phyloP scores from a whole-genome alignment of 2,888 invertebrate species.

The Tineola bisselliella region DNA sequence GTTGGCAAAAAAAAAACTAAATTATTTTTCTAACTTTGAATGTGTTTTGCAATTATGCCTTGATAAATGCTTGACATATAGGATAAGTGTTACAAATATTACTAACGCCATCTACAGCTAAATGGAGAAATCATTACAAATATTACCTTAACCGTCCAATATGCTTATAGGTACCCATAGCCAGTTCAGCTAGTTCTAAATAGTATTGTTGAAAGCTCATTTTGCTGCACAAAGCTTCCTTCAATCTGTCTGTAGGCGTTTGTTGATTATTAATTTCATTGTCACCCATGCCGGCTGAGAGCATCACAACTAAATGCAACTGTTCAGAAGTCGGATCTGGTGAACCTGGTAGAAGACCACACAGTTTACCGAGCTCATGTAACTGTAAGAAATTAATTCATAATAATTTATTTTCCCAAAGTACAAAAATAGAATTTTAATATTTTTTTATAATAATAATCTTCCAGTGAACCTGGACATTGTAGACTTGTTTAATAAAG shows the following conservation, averaged over 20 bases:
- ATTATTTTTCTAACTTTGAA: too few species aligned
- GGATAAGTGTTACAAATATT: background rate
- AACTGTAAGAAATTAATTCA: conserved; percentile 67
- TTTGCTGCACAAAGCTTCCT: conserved; percentile 90
- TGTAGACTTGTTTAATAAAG: too few species aligned
- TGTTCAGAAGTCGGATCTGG: conserved; percentile 84
- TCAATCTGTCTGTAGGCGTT: conserved; percentile 82
- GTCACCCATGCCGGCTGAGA: conserved; percentile 92
- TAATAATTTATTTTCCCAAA: too few species aligned
- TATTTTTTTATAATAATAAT: too few species aligned
- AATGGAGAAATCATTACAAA: too few species aligned
- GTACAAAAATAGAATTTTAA: too few species aligned
- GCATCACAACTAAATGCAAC: conserved; percentile 87
- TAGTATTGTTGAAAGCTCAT: conserved; percentile 91
- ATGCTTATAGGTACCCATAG: conserved; percentile 97
- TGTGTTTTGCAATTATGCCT: too few species aligned
- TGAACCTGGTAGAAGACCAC: conserved; percentile 88
- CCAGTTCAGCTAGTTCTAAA: conserved; percentile 90
- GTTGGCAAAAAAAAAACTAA: too few species aligned
- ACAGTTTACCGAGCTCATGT: conserved; percentile 85
- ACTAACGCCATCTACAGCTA: too few species aligned
- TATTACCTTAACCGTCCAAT: conserved; percentile 74
- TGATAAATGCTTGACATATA: too few species aligned
- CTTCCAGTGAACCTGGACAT: too few species aligned
- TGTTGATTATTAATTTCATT: conserved; percentile 58